Evolutionary conservation across 2,113 vertebrate species (phyloP).

Genomic region (Leptobrachium leishanense): DNA sequence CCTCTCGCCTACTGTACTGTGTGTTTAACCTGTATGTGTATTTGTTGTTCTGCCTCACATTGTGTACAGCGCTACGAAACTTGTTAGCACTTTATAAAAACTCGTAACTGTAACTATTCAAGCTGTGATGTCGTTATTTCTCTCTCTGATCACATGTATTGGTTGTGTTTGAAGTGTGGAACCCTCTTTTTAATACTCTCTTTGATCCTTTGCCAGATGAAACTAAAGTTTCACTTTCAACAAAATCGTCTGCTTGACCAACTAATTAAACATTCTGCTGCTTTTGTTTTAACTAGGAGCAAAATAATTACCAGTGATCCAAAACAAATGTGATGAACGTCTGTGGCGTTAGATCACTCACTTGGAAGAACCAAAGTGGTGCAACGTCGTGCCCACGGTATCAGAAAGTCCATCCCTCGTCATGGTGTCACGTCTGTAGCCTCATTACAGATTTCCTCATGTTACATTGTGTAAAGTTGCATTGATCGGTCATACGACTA

Average conservation of each 20-base stretch:
- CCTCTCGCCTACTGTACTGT: too few species aligned
- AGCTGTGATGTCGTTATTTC: too few species aligned
- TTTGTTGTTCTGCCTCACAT: too few species aligned
- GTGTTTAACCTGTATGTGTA: too few species aligned
- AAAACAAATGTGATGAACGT: constrained; percentile 60
- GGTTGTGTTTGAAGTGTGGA: constrained; percentile 1
- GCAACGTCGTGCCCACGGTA: not conserved
- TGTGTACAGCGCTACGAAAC: too few species aligned
- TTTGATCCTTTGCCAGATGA: constrained; percentile 52
- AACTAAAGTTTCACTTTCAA: constrained; percentile 48
- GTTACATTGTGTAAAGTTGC: not conserved
- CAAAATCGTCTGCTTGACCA: constrained; percentile 45
- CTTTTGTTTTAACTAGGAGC: constrained; percentile 53
- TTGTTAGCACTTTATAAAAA: too few species aligned
- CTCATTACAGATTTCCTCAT: not conserved
- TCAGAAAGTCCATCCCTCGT: not conserved
- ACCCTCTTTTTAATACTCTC: constrained; percentile 20
- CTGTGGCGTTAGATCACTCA: constrained; percentile 54
- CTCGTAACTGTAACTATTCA: too few species aligned
- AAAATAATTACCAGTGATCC: constrained; percentile 51
- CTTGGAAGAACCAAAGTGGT: constrained; percentile 42
- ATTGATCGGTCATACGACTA: not conserved
- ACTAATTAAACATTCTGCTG: constrained; percentile 46
- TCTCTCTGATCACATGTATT: not conserved
- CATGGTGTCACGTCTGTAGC: not conserved